Evolutionary conservation across 2,797 vertebrate genomes (phyloP), one percentile per base, ranked within the genome.

Genomic region (Cichlasoma orientale): DNA sequence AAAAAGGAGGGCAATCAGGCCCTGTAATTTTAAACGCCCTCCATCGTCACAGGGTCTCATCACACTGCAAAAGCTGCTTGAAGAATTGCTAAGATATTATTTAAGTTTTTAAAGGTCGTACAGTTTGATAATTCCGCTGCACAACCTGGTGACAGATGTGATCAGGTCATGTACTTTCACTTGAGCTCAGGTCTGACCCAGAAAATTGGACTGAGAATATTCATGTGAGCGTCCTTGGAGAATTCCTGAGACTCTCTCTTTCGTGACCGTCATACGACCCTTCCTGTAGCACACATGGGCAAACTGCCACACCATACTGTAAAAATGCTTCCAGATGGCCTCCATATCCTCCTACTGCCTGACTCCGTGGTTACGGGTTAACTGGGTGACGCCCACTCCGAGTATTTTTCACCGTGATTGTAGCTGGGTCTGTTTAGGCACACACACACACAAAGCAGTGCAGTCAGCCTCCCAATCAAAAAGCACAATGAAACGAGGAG

Each of bases 241-340:
- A 75, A 75, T 84, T 91, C 77, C 82, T 69, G 83, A 88, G 85
- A 68, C 82, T 74, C 87, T 85, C 85, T 83, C 78, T 91, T 91
- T 92, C 85, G 80, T 93, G 93, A 94, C 94, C 92, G 89, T 92
- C 90, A 91, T 79, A 85, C 88, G 92, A 94, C 92, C 90, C 92
- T 82, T 85, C 75, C 90, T 79, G 89, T 87, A 89, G 89, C 90
- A 90, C 90, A 92, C 91, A 90, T 88, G 94, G 93, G 93, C 94
- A 95, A 86, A 91, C 87, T 85, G 93, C 94, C 93, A 92, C 82
- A 91, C 87, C 94, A 92, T 92, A 94, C 93, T 91, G 88, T 88
- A 91, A 93, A 94, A 95, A 93, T 82, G 92, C 92, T 94, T 94
- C 94, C 95, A 95, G 95, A 96, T 95, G 95, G 94, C 91, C 90